Conservation (phyloP, 2,888 invertebrate species). For the Papilio elwesi region DNA sequence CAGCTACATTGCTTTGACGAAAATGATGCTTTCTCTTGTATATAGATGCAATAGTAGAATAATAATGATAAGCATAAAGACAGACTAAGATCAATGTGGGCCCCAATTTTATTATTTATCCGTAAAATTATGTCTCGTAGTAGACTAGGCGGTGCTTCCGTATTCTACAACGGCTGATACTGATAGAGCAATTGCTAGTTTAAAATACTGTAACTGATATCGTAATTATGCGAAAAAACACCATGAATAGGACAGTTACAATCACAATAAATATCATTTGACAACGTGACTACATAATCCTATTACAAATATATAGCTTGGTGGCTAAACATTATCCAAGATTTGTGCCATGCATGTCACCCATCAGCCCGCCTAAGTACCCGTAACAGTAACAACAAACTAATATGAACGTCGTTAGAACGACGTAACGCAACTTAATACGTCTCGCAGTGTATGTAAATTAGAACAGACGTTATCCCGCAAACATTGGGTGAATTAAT, state of each 20-base stretch:
- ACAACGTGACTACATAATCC: conserved; percentile 49
- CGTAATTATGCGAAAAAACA: neutral
- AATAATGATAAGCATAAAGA: neutral
- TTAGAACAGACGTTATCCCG: conserved; percentile 66
- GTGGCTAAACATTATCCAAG: conserved; percentile 58
- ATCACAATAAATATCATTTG: conserved; percentile 47
- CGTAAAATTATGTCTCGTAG: neutral
- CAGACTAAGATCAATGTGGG: neutral
- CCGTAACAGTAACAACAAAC: conserved; percentile 47
- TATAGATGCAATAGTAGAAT: neutral
- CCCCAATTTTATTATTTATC: neutral
- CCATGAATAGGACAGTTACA: neutral
- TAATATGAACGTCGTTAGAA: conserved; percentile 61
- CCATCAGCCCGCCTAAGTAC: conserved; percentile 40
- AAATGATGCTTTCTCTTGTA: neutral
- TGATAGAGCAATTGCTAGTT: too few relatives aligned
- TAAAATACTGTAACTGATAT: too few relatives aligned
- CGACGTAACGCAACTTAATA: conserved; percentile 57
- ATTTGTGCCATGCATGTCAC: conserved; percentile 51
- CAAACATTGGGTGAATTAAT: conserved; percentile 74
- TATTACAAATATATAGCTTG: conserved; percentile 53
- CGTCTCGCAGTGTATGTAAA: conserved; percentile 68
- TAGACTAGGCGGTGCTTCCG: too few relatives aligned
- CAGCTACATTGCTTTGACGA: conserved; percentile 15
- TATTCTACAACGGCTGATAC: too few relatives aligned